These are phyloP conservation scores for Fragum sueziense DNA, from an alignment of 2,888 invertebrate genomes.

Conservation along the genomic window DNA sequence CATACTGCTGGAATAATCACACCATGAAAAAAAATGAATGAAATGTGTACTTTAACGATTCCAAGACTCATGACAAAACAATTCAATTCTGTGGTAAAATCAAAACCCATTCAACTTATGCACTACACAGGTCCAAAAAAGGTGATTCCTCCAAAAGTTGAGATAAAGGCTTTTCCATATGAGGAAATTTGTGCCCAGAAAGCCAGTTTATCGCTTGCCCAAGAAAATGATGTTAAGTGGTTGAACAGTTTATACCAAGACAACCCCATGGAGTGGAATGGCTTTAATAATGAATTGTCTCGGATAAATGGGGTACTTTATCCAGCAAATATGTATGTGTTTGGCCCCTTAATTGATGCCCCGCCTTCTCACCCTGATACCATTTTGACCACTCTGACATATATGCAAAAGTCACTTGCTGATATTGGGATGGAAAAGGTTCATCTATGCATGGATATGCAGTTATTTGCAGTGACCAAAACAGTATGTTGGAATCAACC, in stretches of 20 bases:
- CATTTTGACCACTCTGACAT: conserved; percentile 22
- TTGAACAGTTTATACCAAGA: conserved; percentile 15
- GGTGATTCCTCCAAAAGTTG: neutral
- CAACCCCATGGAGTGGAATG: conserved; percentile 12
- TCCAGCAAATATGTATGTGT: conserved; percentile 17
- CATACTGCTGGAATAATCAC: conserved; percentile 26
- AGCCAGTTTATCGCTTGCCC: neutral
- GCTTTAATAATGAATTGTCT: conserved; percentile 18
- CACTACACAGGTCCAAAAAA: neutral
- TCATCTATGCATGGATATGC: conserved; percentile 31
- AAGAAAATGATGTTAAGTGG: conserved; percentile 20
- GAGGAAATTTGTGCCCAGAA: conserved; percentile 1
- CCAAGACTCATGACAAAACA: neutral
- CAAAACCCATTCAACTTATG: neutral
- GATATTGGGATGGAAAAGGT: conserved; percentile 19
- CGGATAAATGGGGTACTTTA: conserved; percentile 15
- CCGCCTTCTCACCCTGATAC: conserved; percentile 32
- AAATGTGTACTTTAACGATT: neutral
- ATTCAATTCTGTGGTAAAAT: neutral
- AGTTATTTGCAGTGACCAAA: conserved; percentile 14
- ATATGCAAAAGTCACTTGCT: conserved; percentile 14
- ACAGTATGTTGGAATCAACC: conserved; percentile 25
- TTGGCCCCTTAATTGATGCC: conserved; percentile 27
- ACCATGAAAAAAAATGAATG: neutral
- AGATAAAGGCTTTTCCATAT: neutral